These are phyloP conservation scores for Xenotilapia leptura DNA, from an alignment of 2,113 vertebrate genomes.

Conservation along the genomic window DNA sequence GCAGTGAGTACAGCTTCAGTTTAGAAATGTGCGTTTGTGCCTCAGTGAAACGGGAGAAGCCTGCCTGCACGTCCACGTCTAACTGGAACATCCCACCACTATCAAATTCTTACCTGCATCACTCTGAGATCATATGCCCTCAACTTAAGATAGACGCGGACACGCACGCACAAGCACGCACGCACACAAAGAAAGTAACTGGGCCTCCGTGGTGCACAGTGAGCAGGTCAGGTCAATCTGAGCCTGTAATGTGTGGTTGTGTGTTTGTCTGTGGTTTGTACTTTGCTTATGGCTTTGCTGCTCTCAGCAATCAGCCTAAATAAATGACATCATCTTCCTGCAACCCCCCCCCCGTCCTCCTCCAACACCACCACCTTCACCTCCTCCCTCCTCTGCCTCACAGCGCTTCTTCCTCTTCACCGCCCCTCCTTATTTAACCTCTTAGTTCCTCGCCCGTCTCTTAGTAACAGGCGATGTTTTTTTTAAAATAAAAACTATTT, in stretches of 20 bases:
- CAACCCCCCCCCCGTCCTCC: conserved; percentile 7
- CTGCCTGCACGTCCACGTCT: background rate
- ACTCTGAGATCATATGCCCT: conserved; percentile 17
- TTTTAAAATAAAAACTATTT: rapidly evolving
- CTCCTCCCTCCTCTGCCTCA: conserved; percentile 27
- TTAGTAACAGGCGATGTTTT: conserved; percentile 28
- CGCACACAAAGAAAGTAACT: background rate
- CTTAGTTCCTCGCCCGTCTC: conserved; percentile 19
- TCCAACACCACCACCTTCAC: conserved; percentile 34
- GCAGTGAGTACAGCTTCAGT: background rate
- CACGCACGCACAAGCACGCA: background rate
- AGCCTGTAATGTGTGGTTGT: conserved; percentile 44
- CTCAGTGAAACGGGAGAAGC: background rate
- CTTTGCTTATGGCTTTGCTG: conserved; percentile 51
- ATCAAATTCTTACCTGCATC: conserved; percentile 34
- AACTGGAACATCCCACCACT: conserved; percentile 37
- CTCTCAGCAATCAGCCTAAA: conserved; percentile 62
- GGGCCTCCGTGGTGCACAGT: background rate
- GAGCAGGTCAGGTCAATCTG: conserved; percentile 39
- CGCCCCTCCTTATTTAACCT: conserved; percentile 41
- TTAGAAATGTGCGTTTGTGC: background rate
- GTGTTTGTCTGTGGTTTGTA: conserved; percentile 42
- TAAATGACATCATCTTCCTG: conserved; percentile 68
- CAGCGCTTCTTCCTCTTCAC: conserved; percentile 20
- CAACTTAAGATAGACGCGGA: background rate